Conservation (phyloP, 2,113 vertebrate genomes). For the Argyrosomus japonicus region DNA sequence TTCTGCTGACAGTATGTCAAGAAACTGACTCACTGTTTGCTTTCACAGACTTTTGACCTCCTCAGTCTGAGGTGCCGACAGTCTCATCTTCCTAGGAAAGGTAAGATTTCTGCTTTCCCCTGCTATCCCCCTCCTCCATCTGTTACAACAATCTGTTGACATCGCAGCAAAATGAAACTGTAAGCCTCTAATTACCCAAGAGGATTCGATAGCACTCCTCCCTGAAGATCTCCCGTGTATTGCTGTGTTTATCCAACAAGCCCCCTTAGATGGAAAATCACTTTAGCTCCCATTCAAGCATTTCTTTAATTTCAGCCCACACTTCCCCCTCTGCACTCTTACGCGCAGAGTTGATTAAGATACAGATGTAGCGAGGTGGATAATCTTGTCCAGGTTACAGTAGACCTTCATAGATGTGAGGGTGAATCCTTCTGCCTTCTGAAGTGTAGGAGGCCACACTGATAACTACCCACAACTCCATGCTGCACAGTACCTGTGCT, state of each 20-base stretch:
- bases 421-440: neutral
- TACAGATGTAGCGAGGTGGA: conserved; percentile 20
- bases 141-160: conserved; percentile 52
- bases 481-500: conserved; percentile 37
- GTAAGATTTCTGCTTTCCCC: conserved; percentile 45
- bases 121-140: conserved; percentile 38
- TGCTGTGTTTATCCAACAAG: conserved; percentile 47
- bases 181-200: conserved; percentile 40
- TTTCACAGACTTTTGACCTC: conserved; percentile 53
- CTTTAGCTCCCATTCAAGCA: conserved; percentile 20
- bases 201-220: conserved; percentile 22
- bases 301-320: conserved; percentile 38
- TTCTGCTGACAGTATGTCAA: neutral
- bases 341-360: neutral
- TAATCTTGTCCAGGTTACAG: conserved; percentile 41
- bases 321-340: neutral
- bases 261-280: conserved; percentile 17
- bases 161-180: conserved; percentile 42
- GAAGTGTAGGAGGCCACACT: neutral
- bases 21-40: conserved; percentile 10
- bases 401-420: neutral
- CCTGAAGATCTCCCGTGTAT: conserved; percentile 8
- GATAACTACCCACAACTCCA: conserved; percentile 30
- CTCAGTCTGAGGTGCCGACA: conserved; percentile 16
- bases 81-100: conserved; percentile 39